Base-by-base conservation (phyloP, 2,888 invertebrate species). In the Apotomis turbidana region DNA sequence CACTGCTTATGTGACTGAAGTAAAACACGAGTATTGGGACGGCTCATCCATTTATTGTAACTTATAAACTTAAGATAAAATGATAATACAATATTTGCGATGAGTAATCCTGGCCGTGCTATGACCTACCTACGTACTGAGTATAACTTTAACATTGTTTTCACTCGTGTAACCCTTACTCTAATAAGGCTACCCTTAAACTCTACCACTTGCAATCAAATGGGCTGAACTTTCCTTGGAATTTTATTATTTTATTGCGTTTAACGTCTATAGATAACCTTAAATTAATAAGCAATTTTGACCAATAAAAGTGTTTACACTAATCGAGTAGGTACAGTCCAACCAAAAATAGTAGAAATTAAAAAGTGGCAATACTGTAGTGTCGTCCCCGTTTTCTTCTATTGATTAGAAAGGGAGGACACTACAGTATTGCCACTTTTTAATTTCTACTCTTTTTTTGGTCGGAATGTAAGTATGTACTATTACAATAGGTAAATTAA, bases 141-240 rank as follows among this genome's bases (percentile, higher is more conserved):
- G 84, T 89, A 88, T 90, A 90, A 88, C 80, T 86, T 89, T 83
- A 90, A 89, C 88, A 85, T 84, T 80, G 84, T 83, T 85, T 83
- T 82, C 83, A 78, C 79, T 82, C 85, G 84, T 85, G 83, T 86
- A 87, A 87, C 83, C 88, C 90, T 91, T 91, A 91, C 70, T 81
- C 93, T 93, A 93, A 84, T 93, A 93, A 93, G 93, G 93, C 93
- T 93, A 92, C 89, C 90, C 90, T 92, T 92, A 93, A 85, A 89
- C 84, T 85, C 90, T 90, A 91, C 85, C 81, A 78, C 83, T 84
- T 81, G 78, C 86, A 83, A 79, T 83, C 83, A 76, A 75, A 75
- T 84, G 83, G 84, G 84, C 85, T 85, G 79, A 83, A 75, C 77
- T 79, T 81, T 80, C 81, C 81, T 80, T 71, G 79, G 78, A 77